Base-by-base conservation (phyloP, 2,797 vertebrate genomes). In the Phrynocephalus guinanensis region DNA sequence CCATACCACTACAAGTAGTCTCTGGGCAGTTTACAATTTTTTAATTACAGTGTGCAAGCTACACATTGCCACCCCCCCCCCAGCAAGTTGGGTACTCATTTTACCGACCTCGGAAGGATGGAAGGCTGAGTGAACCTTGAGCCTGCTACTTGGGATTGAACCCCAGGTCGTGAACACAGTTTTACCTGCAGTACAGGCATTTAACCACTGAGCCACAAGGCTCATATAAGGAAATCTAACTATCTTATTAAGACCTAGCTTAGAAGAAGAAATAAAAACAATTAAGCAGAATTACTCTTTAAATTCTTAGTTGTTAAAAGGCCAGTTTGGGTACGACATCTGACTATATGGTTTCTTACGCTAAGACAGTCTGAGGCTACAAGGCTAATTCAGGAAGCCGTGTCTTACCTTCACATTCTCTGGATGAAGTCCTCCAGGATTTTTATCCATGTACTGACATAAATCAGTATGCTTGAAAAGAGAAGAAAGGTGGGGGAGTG, bases 371-470 rank as follows among this genome's bases (percentile, higher is more conserved):
- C 60, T 81, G 87, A 6, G 80, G 66, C 28, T 92, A 91, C 16
- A 88, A 82, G 1, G 0, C 82, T 91, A 38, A 33, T 73, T 86
- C 89, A 73, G 71, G 77, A 56, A 82, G 75, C 88, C 80, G 81
- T 83, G 28, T 93, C 97, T 95, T 97, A 99, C 99, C 98, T 99
- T 99, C 93, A 99, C 98, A 89, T 99, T 99, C 90, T 99, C 98
- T 88, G 98, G 98, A 95, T 98, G 97, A 82, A 99, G 98, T 33
- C 99, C 99, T 86, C 99, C 99, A 9, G 98, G 98, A 93, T 99
- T 97, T 96, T 97, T 99, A 97, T 99, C 99, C 98, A 99, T 99
- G 96, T 99, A 99, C 97, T 98, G 99, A 96, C 99, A 99, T 96
- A 99, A 97, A 97, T 99, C 99, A 95, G 99, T 99, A 94, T 99